These are phyloP conservation scores for Ormyrus nitidulus DNA, from an alignment of 2,888 invertebrate genomes.

Conservation along the genomic window DNA sequence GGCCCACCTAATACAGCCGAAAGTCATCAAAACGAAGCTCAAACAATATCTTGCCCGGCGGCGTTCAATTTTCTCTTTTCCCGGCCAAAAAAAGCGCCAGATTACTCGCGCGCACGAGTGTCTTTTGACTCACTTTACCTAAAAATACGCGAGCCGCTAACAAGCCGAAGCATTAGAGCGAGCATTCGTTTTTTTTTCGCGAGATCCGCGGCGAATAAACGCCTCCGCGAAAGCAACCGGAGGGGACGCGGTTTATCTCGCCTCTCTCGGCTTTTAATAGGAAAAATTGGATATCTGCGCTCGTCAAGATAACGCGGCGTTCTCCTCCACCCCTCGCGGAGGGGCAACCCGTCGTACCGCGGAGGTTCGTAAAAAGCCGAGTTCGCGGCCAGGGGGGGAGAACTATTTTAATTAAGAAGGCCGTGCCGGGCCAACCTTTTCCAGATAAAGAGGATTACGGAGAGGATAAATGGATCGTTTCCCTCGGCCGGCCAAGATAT, in stretches of 20 bases:
- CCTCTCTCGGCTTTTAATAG: slow-evolving; percentile 17
- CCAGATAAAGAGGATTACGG: slow-evolving; percentile 21
- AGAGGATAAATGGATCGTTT: slow-evolving; percentile 18
- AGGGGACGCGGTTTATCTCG: slow-evolving; percentile 2
- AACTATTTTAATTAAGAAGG: slow-evolving; percentile 45
- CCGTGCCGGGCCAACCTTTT: background rate
- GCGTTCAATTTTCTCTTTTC: background rate
- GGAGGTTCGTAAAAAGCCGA: slow-evolving; percentile 26
- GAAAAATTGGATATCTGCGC: slow-evolving; percentile 25
- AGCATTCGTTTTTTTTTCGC: slow-evolving; percentile 6
- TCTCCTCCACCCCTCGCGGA: background rate
- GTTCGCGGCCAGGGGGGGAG: background rate
- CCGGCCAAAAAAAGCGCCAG: background rate
- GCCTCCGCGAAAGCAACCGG: background rate
- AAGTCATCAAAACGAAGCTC: background rate
- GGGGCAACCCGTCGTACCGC: slow-evolving; percentile 27
- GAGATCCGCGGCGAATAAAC: slow-evolving; percentile 25
- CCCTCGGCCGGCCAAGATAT: background rate
- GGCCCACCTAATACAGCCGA: background rate
- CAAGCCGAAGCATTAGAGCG: slow-evolving; percentile 38
- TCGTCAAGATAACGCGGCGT: slow-evolving; percentile 37
- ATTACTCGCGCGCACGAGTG: background rate
- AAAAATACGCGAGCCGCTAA: slow-evolving; percentile 50
- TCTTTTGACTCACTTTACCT: slow-evolving; percentile 54
- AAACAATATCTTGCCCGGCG: background rate